Evolutionary conservation across 2,797 vertebrate genomes (phyloP).

Genomic region (Parauchenoglanis ngamensis): DNA sequence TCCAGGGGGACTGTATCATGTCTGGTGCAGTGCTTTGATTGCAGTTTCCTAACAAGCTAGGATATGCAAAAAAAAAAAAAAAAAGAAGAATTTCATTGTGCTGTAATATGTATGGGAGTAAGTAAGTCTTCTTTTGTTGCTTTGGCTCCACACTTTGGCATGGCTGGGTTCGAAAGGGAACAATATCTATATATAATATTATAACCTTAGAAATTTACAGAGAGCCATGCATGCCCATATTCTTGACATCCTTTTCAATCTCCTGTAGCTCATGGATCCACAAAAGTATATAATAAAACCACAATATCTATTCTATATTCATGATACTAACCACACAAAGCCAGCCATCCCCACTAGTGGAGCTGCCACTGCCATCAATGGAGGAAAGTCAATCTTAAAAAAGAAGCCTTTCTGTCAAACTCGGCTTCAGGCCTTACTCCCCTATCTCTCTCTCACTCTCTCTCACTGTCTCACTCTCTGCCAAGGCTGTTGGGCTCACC

Average conservation of each 20-base stretch:
- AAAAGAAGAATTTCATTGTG: no score
- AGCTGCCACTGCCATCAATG: conserved; percentile 43
- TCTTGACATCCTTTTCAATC: neutral
- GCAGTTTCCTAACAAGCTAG: no score
- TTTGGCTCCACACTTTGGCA: neutral
- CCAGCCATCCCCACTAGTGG: conserved; percentile 23
- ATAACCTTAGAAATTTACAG: neutral
- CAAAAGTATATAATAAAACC: neutral
- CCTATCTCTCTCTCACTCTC: conserved; percentile 23
- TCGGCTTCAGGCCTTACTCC: conserved; percentile 38
- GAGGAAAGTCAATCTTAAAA: conserved; percentile 51
- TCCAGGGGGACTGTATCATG: no score
- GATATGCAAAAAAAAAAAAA: no score
- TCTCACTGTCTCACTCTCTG: conserved; percentile 20
- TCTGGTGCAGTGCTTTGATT: no score
- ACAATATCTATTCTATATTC: neutral
- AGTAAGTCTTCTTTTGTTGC: neutral
- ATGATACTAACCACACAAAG: neutral
- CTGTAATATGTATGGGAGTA: no score
- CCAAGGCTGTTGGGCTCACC: conserved; percentile 48
- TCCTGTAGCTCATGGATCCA: neutral
- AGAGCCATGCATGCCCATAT: neutral
- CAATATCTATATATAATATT: neutral
- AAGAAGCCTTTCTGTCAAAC: conserved; percentile 50
- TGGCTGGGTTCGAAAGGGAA: neutral